These are phyloP conservation scores for Cotesia congregata DNA, from an alignment of 2,888 invertebrate genomes.

Conservation along the genomic window DNA sequence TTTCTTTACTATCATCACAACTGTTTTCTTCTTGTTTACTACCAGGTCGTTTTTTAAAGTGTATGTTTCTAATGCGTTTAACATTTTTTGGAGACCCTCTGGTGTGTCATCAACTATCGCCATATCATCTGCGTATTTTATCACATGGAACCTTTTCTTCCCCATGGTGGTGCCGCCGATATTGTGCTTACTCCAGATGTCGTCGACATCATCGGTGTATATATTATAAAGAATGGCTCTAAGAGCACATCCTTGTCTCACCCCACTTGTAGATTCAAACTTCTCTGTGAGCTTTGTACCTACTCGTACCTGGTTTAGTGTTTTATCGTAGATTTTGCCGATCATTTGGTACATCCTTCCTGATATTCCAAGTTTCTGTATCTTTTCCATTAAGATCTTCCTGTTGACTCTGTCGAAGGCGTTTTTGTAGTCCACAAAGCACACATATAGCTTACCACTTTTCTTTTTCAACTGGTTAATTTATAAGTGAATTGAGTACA, in stretches of 20 bases:
- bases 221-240: neutral
- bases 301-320: neutral
- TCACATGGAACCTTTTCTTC: neutral
- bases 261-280: neutral
- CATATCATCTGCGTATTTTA: neutral
- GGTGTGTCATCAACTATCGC: neutral
- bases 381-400: conserved; percentile 22
- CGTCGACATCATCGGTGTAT: neutral
- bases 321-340: conserved; percentile 10
- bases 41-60: neutral
- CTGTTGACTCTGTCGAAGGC: neutral
- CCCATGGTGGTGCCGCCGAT: neutral
- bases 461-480: conserved; percentile 27
- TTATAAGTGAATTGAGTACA: conserved; percentile 37
- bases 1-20: neutral
- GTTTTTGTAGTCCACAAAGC: conserved; percentile 32
- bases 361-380: neutral
- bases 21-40: neutral
- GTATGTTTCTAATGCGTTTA: neutral
- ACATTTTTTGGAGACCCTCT: neutral
- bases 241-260: neutral
- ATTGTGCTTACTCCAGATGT: neutral
- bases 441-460: conserved; percentile 34
- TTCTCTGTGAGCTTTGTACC: neutral
- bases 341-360: conserved; percentile 38